These are phyloP conservation scores for Jaculus jaculus DNA, from an alignment of 2,113 vertebrate species.

Conservation along the genomic window DNA sequence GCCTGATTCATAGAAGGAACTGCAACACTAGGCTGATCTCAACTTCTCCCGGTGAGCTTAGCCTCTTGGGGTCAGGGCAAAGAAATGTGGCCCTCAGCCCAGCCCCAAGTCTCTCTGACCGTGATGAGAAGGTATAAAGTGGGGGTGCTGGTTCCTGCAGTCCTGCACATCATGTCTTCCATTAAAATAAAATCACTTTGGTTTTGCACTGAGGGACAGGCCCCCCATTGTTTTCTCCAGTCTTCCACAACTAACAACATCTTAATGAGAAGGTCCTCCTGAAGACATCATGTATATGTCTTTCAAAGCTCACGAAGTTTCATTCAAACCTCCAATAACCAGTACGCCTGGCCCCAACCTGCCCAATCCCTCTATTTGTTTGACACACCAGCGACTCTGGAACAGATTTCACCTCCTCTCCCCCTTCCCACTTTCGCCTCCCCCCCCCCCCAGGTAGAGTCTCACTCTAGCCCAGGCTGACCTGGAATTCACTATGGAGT, in stretches of 20 bases:
- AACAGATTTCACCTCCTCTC: too few species aligned
- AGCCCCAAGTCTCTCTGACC: neutral
- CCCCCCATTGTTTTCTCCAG: neutral
- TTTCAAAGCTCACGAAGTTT: neutral
- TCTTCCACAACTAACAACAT: neutral
- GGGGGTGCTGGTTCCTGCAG: neutral
- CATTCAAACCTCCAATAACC: conserved; percentile 13
- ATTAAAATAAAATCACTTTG: conserved; percentile 38
- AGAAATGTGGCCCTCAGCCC: conserved; percentile 52
- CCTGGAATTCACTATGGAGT: too few species aligned
- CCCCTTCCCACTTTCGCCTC: too few species aligned
- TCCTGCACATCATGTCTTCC: neutral
- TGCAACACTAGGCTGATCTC: neutral
- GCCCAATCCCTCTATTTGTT: neutral
- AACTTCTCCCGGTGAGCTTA: neutral
- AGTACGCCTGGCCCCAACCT: neutral
- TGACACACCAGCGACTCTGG: neutral
- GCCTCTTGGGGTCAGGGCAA: neutral
- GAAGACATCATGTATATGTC: conserved; percentile 25
- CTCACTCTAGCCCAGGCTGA: too few species aligned
- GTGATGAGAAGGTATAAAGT: neutral
- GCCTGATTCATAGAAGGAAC: neutral
- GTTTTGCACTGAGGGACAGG: conserved; percentile 31
- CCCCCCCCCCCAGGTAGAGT: too few species aligned
- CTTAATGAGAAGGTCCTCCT: neutral